Evolutionary conservation across 2,113 vertebrate genomes (phyloP).

Genomic region (Corydoras sp.): DNA sequence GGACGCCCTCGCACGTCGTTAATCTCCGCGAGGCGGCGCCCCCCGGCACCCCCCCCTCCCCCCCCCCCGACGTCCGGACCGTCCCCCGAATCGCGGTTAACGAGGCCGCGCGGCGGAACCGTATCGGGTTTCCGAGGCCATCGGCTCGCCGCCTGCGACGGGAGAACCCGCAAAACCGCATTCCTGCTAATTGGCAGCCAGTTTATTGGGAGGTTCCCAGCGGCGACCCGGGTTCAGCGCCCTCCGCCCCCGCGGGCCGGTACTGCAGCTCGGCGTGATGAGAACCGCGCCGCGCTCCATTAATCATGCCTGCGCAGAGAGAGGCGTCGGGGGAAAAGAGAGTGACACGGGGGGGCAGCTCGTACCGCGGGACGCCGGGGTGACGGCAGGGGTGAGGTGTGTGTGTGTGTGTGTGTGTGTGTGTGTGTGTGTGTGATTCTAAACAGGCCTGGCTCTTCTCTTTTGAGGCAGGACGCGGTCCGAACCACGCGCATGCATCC

Average conservation of each 20-base stretch:
- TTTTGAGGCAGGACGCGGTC: conserved; percentile 44
- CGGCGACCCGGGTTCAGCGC: neutral
- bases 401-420: too few relatives aligned
- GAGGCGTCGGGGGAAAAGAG: conserved; percentile 42
- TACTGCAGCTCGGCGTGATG: conserved; percentile 27
- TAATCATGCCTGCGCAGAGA: conserved; percentile 39
- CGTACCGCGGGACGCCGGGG: conserved; percentile 26
- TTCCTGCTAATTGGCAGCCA: neutral
- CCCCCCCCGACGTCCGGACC: too few relatives aligned
- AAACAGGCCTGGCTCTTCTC: conserved; percentile 39
- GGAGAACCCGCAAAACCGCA: too few relatives aligned
- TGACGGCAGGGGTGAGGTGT: conserved; percentile 14
- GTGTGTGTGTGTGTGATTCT: conserved; percentile 26
- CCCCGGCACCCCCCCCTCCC: too few relatives aligned
- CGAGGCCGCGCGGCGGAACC: too few relatives aligned
- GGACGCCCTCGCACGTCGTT: too few relatives aligned
- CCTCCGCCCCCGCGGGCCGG: too few relatives aligned
- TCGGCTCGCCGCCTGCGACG: too few relatives aligned
- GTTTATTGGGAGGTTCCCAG: neutral
- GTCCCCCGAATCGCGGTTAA: too few relatives aligned
- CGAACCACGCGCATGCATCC: conserved; percentile 9
- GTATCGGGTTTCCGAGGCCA: too few relatives aligned
- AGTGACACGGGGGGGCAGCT: conserved; percentile 31
- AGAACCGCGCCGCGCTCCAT: conserved; percentile 25
- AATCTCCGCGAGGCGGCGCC: too few relatives aligned